phyloP scores from a whole-genome alignment of 2,888 invertebrate genomes.

The Dyspetes luteomarginatus region DNA sequence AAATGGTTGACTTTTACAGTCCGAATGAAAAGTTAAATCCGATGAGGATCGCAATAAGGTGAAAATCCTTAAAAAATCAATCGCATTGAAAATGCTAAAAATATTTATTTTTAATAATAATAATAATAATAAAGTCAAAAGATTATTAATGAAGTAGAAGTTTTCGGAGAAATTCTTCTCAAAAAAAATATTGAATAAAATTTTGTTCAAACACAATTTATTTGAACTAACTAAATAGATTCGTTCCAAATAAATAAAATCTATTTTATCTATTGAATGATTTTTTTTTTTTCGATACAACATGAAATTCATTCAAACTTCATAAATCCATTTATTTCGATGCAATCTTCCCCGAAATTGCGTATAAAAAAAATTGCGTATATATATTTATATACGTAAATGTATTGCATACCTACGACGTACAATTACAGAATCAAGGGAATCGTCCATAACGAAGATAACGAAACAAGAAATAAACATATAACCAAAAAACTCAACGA shows the following conservation, averaged over 20 bases:
- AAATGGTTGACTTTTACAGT: no score
- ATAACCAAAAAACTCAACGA: conserved; percentile 16
- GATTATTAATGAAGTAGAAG: no score
- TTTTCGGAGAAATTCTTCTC: no score
- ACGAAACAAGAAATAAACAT: conserved; percentile 9
- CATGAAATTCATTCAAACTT: not conserved
- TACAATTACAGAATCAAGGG: conserved; percentile 39
- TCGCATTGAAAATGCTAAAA: no score
- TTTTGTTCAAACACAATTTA: no score
- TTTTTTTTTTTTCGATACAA: not conserved
- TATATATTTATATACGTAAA: conserved; percentile 22
- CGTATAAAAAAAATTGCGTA: conserved; percentile 8
- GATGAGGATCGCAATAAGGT: no score
- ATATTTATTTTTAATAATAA: no score
- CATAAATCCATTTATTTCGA: not conserved
- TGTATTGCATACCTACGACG: conserved; percentile 41
- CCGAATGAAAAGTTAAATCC: not conserved
- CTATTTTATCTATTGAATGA: not conserved
- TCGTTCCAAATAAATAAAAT: not conserved
- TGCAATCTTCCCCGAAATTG: conserved; percentile 11
- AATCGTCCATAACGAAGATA: conserved; percentile 17
- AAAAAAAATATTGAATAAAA: no score
- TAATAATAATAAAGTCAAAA: no score
- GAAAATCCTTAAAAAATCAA: no score
- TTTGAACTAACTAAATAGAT: no score